Conservation (phyloP, 2,113 vertebrate species). For the Neotoma lepida region DNA sequence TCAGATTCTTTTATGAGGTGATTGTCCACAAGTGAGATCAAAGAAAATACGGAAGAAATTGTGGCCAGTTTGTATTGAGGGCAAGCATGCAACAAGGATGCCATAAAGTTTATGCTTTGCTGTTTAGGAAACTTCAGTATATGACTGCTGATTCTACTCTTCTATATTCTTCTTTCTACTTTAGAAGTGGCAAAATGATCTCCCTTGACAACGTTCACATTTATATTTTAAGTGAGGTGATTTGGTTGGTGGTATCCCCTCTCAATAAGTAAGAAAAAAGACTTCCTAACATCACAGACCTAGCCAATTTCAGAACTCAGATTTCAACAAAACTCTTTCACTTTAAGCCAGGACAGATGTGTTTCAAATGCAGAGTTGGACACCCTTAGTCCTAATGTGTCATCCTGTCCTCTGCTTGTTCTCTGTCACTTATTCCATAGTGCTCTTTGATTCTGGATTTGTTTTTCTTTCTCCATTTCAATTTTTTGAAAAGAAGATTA, state of each 20-base stretch:
- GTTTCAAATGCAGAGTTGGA: not conserved
- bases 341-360: not conserved
- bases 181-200: not conserved
- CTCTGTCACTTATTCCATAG: not conserved
- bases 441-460: not conserved
- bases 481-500: not conserved
- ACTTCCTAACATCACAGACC: not conserved
- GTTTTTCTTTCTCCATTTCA: not conserved
- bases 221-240: not conserved
- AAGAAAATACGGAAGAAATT: not conserved
- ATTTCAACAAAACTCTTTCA: not conserved
- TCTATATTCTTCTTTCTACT: not conserved
- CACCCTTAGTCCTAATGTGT: not conserved
- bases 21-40: not conserved
- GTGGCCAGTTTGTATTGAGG: not conserved
- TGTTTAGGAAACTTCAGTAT: not conserved
- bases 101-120: rapidly evolving
- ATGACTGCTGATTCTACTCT: not conserved
- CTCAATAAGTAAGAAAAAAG: conserved; percentile 12
- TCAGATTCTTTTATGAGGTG: not conserved
- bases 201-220: not conserved
- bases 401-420: not conserved
- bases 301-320: not conserved
- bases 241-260: not conserved
- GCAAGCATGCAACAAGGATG: not conserved